Percentiles rank a stretch among this genome's conserved stretches.
phyloP scores from a whole-genome alignment of 2,888 invertebrate genomes.

The Philereme vetulata region DNA sequence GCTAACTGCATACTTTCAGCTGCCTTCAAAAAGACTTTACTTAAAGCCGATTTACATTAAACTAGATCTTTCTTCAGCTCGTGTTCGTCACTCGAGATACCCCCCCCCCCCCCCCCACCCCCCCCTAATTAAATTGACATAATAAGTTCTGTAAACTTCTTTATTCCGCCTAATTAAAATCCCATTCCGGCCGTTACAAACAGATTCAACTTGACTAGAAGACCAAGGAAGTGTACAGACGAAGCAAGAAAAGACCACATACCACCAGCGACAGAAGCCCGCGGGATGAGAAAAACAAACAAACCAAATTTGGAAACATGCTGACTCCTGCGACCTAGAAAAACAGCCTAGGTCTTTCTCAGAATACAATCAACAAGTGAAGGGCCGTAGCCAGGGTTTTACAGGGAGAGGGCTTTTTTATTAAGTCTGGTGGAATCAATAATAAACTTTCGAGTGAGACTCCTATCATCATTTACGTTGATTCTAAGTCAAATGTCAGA shows the following conservation, averaged over 20 bases:
- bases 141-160: too few relatives aligned
- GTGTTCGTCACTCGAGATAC: too few relatives aligned
- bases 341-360: slow-evolving; percentile 81
- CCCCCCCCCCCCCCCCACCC: too few relatives aligned
- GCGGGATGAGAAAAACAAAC: slow-evolving; percentile 64
- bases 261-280: slow-evolving; percentile 63
- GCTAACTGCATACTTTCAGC: too few relatives aligned
- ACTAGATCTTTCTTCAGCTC: too few relatives aligned
- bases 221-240: slow-evolving; percentile 11
- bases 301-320: slow-evolving; percentile 84
- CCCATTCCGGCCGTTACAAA: too few relatives aligned
- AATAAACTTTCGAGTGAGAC: not conserved
- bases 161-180: too few relatives aligned
- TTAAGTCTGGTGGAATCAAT: not conserved
- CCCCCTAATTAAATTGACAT: too few relatives aligned
- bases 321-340: slow-evolving; percentile 80
- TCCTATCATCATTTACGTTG: not conserved
- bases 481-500: too few relatives aligned
- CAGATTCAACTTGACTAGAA: slow-evolving; percentile 9
- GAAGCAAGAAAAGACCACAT: slow-evolving; percentile 47
- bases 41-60: too few relatives aligned
- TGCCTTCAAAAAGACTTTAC: too few relatives aligned
- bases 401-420: not conserved
- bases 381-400: slow-evolving; percentile 23
- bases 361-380: slow-evolving; percentile 53